Evolutionary conservation across 2,888 invertebrate genomes (phyloP), one percentile per base, ranked within the genome.

Genomic region (Drosophila recens): DNA sequence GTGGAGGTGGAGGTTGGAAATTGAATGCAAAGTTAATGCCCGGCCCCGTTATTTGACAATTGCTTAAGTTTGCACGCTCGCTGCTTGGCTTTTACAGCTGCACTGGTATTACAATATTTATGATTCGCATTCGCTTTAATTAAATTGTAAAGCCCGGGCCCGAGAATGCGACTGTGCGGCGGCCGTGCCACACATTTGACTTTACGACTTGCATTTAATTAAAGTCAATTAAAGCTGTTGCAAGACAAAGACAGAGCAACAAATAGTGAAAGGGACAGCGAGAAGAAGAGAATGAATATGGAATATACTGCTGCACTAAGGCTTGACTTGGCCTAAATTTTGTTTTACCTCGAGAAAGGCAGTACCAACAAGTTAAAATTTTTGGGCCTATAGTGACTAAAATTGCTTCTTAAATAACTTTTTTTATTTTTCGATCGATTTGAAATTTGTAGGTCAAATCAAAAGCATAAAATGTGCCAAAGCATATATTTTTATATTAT

Each of bases 131-230:
- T 88, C 84, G 68, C 79, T 59, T 65, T 59, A 84, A 84, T 84
- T 84, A 84, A 84, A 86, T 88, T 88, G 82, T 67, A 79, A 48
- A 53, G 51, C 48, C 53, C 51, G 13, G 30, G 23, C 38, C 36
- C 23, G 34, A 46, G 66, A 61, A 71, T 77, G 73, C 63, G 57
- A 78, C 57, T 67, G 59, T 64, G 71, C 42, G 49, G 52, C 48
- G 62, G 48, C 61, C 43, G 43, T 77, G 77, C 59, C 66, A 78
- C 71, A 79, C 70, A 87, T 82, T 87, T 87, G 83, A 82, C 83
- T 85, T 87, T 82, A 83, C 88, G 86, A 82, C 83, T 80, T 86
- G 89, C 87, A 88, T 86, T 82, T 84, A 84, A 86, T 84, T 89
- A 89, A 83, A 83, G 79, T 79, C 87, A 84, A 89, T 84, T 84